phyloP scores from a whole-genome alignment of 2,888 invertebrate species.

The Lasius fuliginosus region DNA sequence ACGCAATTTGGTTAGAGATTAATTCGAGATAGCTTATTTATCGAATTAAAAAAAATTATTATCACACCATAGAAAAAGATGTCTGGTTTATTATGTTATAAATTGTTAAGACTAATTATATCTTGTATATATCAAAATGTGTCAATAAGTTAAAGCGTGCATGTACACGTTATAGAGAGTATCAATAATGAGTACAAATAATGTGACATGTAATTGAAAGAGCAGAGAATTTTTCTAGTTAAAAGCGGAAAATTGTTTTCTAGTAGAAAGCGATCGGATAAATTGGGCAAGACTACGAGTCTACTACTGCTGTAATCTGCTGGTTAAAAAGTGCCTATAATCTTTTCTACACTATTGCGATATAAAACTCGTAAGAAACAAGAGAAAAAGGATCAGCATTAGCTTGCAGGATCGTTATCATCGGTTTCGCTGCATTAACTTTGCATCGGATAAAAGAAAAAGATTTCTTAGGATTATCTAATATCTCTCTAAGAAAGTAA shows the following conservation, averaged over 20 bases:
- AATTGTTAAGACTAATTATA: constrained; percentile 5
- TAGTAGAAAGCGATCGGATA: constrained; percentile 48
- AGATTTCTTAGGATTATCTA: constrained; percentile 12
- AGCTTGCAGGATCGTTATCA: constrained; percentile 33
- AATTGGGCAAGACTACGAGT: constrained; percentile 47
- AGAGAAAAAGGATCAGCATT: constrained; percentile 22
- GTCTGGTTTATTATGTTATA: constrained; percentile 4
- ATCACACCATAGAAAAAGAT: not conserved
- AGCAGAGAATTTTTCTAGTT: constrained; percentile 44
- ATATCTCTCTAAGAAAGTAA: constrained; percentile 21
- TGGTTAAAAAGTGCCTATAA: constrained; percentile 41
- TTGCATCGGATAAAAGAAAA: constrained; percentile 33
- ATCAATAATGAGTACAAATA: too few species aligned
- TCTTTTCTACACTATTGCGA: constrained; percentile 52
- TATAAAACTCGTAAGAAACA: constrained; percentile 43
- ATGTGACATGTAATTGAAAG: constrained; percentile 41
- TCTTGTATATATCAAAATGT: not conserved
- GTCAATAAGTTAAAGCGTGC: constrained; percentile 12
- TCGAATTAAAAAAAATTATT: not conserved
- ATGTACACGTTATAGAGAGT: constrained; percentile 5
- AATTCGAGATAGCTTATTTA: not conserved
- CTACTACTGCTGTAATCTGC: constrained; percentile 41
- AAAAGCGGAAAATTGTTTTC: constrained; percentile 47
- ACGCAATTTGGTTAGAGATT: not conserved
- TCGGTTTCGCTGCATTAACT: constrained; percentile 23